Percentiles rank a stretch among this genome's conserved stretches.
These are phyloP conservation scores for Leptinotarsa peninsularis DNA, from an alignment of 2,888 invertebrate genomes.

Conservation along the genomic window DNA sequence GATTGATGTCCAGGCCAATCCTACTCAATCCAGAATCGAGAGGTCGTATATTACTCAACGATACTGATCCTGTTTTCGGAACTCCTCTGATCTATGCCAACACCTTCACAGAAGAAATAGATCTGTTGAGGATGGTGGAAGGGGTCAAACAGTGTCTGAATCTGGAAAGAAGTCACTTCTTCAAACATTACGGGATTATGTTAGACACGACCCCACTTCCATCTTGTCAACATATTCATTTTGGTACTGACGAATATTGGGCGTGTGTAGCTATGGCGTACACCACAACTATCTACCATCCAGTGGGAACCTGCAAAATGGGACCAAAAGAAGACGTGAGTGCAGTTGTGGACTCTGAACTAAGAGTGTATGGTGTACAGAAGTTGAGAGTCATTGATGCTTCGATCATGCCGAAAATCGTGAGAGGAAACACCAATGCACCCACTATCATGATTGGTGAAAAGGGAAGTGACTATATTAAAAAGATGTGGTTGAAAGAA, in stretches of 20 bases:
- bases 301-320: slow-evolving; percentile 79
- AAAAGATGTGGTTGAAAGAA: slow-evolving; percentile 50
- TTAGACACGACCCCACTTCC: slow-evolving; percentile 72
- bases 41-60: slow-evolving; percentile 73
- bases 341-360: slow-evolving; percentile 75
- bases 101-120: slow-evolving; percentile 74
- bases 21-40: slow-evolving; percentile 74
- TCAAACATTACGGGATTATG: slow-evolving; percentile 70
- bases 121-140: slow-evolving; percentile 72
- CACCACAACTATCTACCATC: slow-evolving; percentile 79
- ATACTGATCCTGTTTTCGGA: slow-evolving; percentile 78
- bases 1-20: slow-evolving; percentile 73
- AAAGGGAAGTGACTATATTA: slow-evolving; percentile 64
- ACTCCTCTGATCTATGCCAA: slow-evolving; percentile 80
- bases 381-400: slow-evolving; percentile 76
- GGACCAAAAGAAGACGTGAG: slow-evolving; percentile 72
- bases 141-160: slow-evolving; percentile 72
- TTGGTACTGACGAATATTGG: slow-evolving; percentile 77
- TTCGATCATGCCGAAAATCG: slow-evolving; percentile 75
- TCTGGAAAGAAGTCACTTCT: slow-evolving; percentile 72
- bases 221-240: slow-evolving; percentile 70
- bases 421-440: slow-evolving; percentile 66
- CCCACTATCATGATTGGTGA: slow-evolving; percentile 66
- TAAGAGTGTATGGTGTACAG: slow-evolving; percentile 74
- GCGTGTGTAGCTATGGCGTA: slow-evolving; percentile 74